phyloP scores from a whole-genome alignment of 2,888 invertebrate genomes.

The Clivina fossor region DNA sequence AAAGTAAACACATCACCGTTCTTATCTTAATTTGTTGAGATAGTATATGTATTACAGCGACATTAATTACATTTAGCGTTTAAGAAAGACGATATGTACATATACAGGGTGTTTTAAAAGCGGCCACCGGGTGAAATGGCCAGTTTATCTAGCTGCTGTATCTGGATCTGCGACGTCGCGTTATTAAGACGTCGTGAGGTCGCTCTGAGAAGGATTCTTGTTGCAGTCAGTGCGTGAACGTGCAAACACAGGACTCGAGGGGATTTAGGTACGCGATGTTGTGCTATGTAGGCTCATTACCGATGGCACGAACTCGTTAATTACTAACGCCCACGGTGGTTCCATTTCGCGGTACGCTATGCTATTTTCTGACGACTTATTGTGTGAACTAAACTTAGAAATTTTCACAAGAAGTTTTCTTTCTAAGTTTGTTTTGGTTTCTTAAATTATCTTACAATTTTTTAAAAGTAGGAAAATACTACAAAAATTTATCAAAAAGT shows the following conservation, averaged over 20 bases:
- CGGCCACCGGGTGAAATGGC: conserved; percentile 20
- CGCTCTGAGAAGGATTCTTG: too few relatives aligned
- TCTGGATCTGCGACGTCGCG: conserved; percentile 17
- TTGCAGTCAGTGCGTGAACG: conserved; percentile 8
- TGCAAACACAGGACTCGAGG: not conserved
- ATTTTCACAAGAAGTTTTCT: too few relatives aligned
- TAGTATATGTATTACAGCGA: conserved; percentile 45
- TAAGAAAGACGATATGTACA: conserved; percentile 35
- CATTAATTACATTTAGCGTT: conserved; percentile 46
- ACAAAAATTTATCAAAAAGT: too few relatives aligned
- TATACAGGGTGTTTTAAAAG: conserved; percentile 14
- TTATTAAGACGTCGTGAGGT: conserved; percentile 23
- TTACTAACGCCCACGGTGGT: conserved; percentile 18
- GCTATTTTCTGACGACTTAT: too few relatives aligned
- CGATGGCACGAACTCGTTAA: conserved; percentile 25
- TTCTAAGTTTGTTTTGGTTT: too few relatives aligned
- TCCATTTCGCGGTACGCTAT: too few relatives aligned
- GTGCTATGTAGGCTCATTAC: conserved; percentile 12
- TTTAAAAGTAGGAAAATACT: too few relatives aligned
- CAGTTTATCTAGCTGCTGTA: conserved; percentile 20
- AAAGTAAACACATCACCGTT: conserved; percentile 41
- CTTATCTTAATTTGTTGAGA: conserved; percentile 47
- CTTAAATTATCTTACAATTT: too few relatives aligned
- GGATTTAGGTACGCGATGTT: not conserved
- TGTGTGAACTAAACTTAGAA: too few relatives aligned